Percentiles rank a stretch among this genome's conserved stretches.
Evolutionary conservation across 2,113 vertebrate genomes (phyloP).

Genomic region (Chionomys nivalis): DNA sequence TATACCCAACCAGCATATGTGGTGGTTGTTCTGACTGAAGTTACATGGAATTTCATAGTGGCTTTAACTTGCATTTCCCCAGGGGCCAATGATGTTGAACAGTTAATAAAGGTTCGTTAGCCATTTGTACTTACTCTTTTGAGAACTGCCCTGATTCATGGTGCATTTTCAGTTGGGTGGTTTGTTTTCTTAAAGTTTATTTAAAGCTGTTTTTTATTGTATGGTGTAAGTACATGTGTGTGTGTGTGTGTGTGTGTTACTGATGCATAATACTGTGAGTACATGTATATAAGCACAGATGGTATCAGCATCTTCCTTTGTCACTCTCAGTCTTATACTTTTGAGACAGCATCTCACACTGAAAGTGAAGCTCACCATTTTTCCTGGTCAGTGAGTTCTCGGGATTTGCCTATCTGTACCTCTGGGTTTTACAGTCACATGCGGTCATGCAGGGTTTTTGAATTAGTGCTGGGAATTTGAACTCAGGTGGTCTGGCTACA

Average conservation of each 20-base stretch:
- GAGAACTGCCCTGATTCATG: background rate
- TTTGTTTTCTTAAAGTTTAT: background rate
- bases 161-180: background rate
- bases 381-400: background rate
- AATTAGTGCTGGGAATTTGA: too few relatives aligned
- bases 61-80: background rate
- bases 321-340: too few relatives aligned
- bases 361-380: background rate
- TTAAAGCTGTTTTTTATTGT: background rate
- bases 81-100: background rate
- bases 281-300: background rate
- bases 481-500: too few relatives aligned
- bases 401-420: background rate
- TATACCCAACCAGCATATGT: background rate
- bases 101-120: too few relatives aligned
- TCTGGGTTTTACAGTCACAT: background rate
- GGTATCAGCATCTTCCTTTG: too few relatives aligned
- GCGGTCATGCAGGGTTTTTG: background rate
- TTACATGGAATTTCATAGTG: background rate
- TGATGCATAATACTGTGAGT: background rate
- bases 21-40: background rate
- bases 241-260: too few relatives aligned
- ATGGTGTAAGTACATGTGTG: background rate
- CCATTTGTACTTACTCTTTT: too few relatives aligned
- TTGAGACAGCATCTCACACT: background rate